Percentiles rank a stretch among this genome's conserved stretches.
Evolutionary conservation across 2,888 invertebrate genomes (phyloP).

Genomic region (Cacoxenus indagator): DNA sequence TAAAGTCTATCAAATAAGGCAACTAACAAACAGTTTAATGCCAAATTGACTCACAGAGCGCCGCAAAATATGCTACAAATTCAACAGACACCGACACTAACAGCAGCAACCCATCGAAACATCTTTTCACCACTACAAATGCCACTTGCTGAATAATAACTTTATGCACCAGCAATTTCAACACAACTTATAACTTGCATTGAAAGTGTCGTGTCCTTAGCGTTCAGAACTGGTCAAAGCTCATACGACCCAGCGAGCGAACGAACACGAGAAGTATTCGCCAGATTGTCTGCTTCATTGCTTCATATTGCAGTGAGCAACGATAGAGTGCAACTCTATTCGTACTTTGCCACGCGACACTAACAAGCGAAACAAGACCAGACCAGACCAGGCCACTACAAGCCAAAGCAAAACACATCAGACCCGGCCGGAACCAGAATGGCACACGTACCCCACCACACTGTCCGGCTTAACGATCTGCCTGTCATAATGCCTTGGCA

Average conservation of each 20-base stretch:
- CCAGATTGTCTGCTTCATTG: constrained; percentile 47
- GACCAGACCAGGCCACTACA: no score
- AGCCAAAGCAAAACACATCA: not conserved
- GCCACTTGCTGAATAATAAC: not conserved
- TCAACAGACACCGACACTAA: not conserved
- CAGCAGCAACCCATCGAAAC: not conserved
- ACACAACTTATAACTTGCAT: constrained; percentile 5
- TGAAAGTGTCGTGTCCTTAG: not conserved
- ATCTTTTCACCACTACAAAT: not conserved
- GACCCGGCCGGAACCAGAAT: not conserved
- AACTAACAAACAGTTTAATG: not conserved
- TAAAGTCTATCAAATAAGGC: not conserved
- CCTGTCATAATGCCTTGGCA: not conserved
- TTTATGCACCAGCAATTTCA: constrained; percentile 8
- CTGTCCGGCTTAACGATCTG: not conserved
- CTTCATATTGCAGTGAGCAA: not conserved
- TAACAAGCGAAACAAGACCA: no score
- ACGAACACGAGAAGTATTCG: constrained; percentile 44
- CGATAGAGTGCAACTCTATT: not conserved
- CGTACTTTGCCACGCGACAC: constrained; percentile 41
- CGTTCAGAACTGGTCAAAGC: constrained; percentile 2
- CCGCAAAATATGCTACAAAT: constrained; percentile 1
- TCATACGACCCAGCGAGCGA: constrained; percentile 38
- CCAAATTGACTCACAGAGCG: not conserved
- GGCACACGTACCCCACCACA: not conserved